phyloP scores from a whole-genome alignment of 2,888 invertebrate species.

The Cosmopolites sordidus region DNA sequence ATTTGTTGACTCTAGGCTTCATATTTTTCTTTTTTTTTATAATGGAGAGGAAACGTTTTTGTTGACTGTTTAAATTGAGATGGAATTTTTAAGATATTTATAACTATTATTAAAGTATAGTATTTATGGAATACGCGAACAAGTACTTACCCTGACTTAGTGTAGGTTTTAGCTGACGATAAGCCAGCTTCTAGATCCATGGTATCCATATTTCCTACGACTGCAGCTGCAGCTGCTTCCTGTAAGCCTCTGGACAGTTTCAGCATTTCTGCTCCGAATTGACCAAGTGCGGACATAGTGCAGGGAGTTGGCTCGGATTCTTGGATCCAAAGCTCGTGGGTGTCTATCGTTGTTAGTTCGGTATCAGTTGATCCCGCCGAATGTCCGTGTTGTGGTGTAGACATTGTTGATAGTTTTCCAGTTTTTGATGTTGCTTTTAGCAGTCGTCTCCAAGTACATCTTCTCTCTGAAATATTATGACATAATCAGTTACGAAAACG shows the following conservation, averaged over 20 bases:
- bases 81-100: too few species aligned
- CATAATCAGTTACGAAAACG: too few species aligned
- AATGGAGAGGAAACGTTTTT: too few species aligned
- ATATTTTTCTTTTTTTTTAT: too few species aligned
- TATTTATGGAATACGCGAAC: too few species aligned
- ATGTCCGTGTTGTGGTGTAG: constrained; percentile 62
- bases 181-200: constrained; percentile 14
- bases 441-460: constrained; percentile 67
- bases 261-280: constrained; percentile 83
- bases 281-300: constrained; percentile 80
- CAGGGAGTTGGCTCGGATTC: constrained; percentile 70
- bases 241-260: constrained; percentile 76
- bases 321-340: constrained; percentile 75
- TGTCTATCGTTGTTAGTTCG: constrained; percentile 77
- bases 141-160: constrained; percentile 35
- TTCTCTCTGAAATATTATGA: constrained; percentile 59
- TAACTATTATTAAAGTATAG: too few species aligned
- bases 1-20: too few species aligned
- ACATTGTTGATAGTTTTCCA: constrained; percentile 32
- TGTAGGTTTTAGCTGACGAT: constrained; percentile 29
- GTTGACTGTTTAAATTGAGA: too few species aligned
- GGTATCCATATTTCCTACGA: constrained; percentile 18
- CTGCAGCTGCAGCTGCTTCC: constrained; percentile 54
- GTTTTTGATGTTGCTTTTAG: constrained; percentile 28
- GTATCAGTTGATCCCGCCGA: constrained; percentile 80